Base-by-base conservation (phyloP, 2,113 vertebrate species). In the Fulmarus glacialis region DNA sequence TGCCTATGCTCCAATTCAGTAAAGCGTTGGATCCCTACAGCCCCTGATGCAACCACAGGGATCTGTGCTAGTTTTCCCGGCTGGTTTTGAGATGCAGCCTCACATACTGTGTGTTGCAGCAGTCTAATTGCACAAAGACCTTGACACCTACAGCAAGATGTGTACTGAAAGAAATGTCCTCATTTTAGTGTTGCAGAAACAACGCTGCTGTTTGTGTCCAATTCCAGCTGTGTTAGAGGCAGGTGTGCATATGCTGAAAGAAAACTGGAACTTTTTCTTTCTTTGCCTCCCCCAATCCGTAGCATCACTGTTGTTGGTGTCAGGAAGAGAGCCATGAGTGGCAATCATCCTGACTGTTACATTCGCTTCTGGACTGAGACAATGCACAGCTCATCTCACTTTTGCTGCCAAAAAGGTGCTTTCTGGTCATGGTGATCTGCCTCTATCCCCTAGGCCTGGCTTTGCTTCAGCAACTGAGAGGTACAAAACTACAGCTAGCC, bases 171-270 rank as follows among this genome's bases (percentile, higher is more conserved):
- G 24, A 88, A 86, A 64, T 12, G 8, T 29, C 40, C 10, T 82
- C 2, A 21, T 87, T 86, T 90, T 53, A 59, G 70, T 48, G 24
- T 11, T 62, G n/a, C 83, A 94, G 59, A 74, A 81, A 23, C 4
- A 40, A 12, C 27, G 13, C 56, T 75, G 8, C 8, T 8, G 10
- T 52, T 64, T n/a, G 40, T n/a, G 15, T 79, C 82, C 0, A 0
- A 32, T 60, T 82, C 40, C 75, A 50, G 16, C 34, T 68, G 13
- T 55, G 52, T 60, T 66, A 8, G 11, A 83, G 62, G 48, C 30
- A 72, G n/a, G 24, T 17, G 47, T 14, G 2, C 8, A 18, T 7
- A 47, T 0, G 18, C 18, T 36, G 27, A 83, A 94, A 89, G 52
- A 67, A 81, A 93, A 47, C 6, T 11, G 29, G 22, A 75, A 30